Base-by-base conservation (phyloP, 2,113 vertebrate species). In the Ornithorhynchus anatinus region DNA sequence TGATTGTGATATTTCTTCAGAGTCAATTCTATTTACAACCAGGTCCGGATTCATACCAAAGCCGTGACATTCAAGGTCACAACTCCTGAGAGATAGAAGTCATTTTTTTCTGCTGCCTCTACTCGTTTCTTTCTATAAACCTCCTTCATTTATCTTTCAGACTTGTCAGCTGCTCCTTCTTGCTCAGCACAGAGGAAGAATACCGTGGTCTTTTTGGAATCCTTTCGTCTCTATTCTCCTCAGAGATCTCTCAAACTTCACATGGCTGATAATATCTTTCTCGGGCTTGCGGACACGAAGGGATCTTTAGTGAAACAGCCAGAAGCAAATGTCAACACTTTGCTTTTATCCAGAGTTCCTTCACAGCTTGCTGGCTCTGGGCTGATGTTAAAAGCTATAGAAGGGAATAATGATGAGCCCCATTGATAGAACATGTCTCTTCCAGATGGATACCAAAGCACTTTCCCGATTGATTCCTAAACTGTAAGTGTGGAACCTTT, bases 281-380 rank as follows among this genome's bases (percentile, higher is more conserved):
- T 89, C 70, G 87, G 83, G 85, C 85, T 89, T 86, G 69, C 82
- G 91, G 89, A 78, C 78, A 84, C 69, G 84, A 65, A 82, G 82
- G 88, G n/a, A n/a, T n/a, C 91, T 88, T 91, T 83, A 88, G 84
- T 77, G 84, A 90, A 90, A 89, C 75, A 69, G 83, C 86, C 88
- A 80, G 86, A 82, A 92, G 89, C 89, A 89, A 92, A 87, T 88
- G 86, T 85, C 91, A 92, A 69, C 71, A 79, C 33, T 86, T 90
- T 88, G 72, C 86, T 90, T 92, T 92, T 89, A 92, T 91, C 89
- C 86, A 57, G 76, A 84, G 86, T 84, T n/a, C 73, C 51, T 82
- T 89, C 87, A 85, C 86, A 90, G 77, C 82, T 77, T 88, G 80
- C 81, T 75, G 78, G 77, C 80, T 89, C 72, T 81, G 75, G 82